A percentile compares a stretch with the other conserved stretches of the same genome.
phyloP scores from a whole-genome alignment of 2,888 invertebrate species.

The Phania funesta region DNA sequence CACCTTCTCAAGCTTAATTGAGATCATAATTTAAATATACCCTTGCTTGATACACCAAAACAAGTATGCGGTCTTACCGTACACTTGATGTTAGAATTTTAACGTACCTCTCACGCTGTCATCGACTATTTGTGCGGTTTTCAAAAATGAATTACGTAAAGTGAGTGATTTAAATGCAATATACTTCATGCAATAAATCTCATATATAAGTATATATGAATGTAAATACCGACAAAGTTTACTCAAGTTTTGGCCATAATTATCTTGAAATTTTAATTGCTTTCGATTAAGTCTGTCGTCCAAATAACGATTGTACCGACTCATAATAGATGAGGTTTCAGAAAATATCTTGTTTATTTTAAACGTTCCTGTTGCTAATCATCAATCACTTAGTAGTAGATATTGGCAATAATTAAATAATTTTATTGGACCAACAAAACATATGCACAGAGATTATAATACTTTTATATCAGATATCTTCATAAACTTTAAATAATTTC shows the following conservation, averaged over 20 bases:
- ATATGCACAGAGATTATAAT: background rate
- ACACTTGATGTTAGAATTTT: too few species aligned
- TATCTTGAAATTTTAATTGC: slow-evolving; percentile 63
- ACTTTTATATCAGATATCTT: too few species aligned
- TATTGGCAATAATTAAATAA: slow-evolving; percentile 45
- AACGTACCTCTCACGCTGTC: too few species aligned
- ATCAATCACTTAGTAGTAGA: slow-evolving; percentile 46
- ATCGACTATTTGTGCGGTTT: too few species aligned
- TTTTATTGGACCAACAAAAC: slow-evolving; percentile 36
- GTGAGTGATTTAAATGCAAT: too few species aligned
- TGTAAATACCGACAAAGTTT: background rate
- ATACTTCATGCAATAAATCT: too few species aligned
- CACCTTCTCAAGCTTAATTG: too few species aligned
- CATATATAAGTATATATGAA: too few species aligned
- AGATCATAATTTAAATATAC: too few species aligned
- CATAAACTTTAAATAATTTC: background rate
- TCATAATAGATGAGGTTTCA: slow-evolving; percentile 45
- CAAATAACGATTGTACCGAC: slow-evolving; percentile 45
- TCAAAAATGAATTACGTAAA: too few species aligned
- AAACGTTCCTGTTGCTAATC: slow-evolving; percentile 39
- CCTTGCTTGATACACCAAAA: too few species aligned
- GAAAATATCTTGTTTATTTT: slow-evolving; percentile 47
- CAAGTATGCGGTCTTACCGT: too few species aligned
- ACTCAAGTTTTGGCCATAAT: slow-evolving; percentile 40
- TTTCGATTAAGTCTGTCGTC: slow-evolving; percentile 42